Evolutionary conservation across 2,888 invertebrate genomes (phyloP), one percentile per base, ranked within the genome.

Genomic region (Synergus itoensis): DNA sequence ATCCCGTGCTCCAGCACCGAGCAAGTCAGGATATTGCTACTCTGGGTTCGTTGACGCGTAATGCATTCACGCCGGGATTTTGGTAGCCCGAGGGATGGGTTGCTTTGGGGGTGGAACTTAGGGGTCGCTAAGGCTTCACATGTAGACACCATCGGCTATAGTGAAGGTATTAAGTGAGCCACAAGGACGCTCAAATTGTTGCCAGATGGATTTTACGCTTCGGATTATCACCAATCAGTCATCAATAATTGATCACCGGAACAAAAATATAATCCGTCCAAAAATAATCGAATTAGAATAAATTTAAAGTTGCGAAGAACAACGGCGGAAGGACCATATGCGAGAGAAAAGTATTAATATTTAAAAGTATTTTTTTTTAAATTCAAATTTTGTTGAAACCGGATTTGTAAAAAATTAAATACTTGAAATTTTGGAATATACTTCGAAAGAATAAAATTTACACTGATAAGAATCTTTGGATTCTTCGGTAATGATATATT

Each of bases 1-100:
- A 92, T 92, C 86, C 86, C 83, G 86, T 84, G 85, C 89, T 89
- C 86, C 86, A 87, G 86, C 87, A 88, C 84, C 86, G 83, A 88
- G 84, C 83, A 84, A 88, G 88, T 89, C 92, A 92, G 92, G 92
- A 92, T 92, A 92, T 92, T 92, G 92, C 92, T 92, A 92, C 91
- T 92, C 90, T 85, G 89, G 79, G 86, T 87, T 91, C 92, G 90
- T 91, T 91, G 91, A 91, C 91, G 92, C 92, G 91, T 91, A 91
- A 91, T 91, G 91, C 91, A 92, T 92, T 92, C 90, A 88, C 89
- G 88, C 86, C 84, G 87, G 90, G 89, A 89, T 91, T 91, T 89
- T 84, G 88, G 86, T 81, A 84, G 86, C 83, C 83, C 80, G 84
- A 81, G 85, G 86, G 86, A 83, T 78, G 79, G 7, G 78, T 77